phyloP scores from a whole-genome alignment of 2,113 vertebrate genomes.

The Mesembrinibis cayennensis region DNA sequence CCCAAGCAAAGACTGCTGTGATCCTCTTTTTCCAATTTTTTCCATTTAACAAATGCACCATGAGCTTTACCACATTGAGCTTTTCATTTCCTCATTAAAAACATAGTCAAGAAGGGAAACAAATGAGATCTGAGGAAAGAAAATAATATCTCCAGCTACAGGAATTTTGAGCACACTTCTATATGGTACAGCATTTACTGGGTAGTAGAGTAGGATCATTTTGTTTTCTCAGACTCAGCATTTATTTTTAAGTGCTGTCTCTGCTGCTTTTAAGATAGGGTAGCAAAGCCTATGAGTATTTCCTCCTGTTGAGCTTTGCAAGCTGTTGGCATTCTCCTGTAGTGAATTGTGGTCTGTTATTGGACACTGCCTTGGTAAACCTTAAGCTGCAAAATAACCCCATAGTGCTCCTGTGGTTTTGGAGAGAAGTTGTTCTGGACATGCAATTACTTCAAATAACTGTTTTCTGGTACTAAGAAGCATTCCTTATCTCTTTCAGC shows the following conservation, averaged over 20 bases:
- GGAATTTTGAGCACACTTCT: neutral
- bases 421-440: neutral
- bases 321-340: neutral
- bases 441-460: slow-evolving; percentile 2
- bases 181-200: neutral
- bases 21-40: neutral
- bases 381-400: neutral
- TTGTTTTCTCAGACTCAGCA: neutral
- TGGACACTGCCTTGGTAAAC: neutral
- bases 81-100: neutral
- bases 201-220: neutral
- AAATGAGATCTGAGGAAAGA: neutral
- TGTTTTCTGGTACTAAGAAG: neutral
- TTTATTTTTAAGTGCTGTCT: neutral
- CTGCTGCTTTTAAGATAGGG: neutral
- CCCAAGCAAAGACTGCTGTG: neutral
- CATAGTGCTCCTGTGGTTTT: neutral
- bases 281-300: neutral
- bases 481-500: neutral
- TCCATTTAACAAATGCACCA: neutral
- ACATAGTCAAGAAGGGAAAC: neutral
- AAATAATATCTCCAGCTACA: neutral
- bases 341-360: slow-evolving; percentile 22
- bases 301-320: neutral
- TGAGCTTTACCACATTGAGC: neutral